These are phyloP conservation scores for Sprattus sprattus DNA, from an alignment of 2,113 vertebrate species.

Conservation along the genomic window DNA sequence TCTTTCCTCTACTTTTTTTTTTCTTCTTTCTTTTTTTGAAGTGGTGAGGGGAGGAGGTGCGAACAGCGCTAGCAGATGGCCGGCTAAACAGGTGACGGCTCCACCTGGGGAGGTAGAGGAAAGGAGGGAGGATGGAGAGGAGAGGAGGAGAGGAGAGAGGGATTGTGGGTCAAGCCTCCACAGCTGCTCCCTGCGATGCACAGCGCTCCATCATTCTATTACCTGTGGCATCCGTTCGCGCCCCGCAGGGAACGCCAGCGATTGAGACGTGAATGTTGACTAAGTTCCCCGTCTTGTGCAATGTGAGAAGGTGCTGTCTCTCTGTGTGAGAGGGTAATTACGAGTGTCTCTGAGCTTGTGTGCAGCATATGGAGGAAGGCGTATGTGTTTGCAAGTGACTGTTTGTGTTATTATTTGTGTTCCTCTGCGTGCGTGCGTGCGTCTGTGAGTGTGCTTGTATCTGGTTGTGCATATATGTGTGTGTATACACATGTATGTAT, in stretches of 20 bases:
- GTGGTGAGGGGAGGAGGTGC: neutral
- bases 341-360: neutral
- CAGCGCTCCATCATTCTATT: slow-evolving; percentile 24
- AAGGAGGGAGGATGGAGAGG: neutral
- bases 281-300: slow-evolving; percentile 6
- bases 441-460: neutral
- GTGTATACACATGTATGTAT: neutral
- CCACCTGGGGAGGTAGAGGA: neutral
- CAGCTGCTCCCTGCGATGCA: slow-evolving; percentile 10
- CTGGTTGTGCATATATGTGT: neutral
- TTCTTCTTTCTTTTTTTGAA: neutral
- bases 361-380: neutral
- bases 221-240: neutral
- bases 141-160: neutral
- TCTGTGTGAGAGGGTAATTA: neutral
- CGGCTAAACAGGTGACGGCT: slow-evolving; percentile 4
- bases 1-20: neutral
- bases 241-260: neutral
- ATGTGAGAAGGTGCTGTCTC: neutral
- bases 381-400: neutral
- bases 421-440: neutral
- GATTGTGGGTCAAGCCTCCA: neutral
- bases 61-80: neutral
- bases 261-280: slow-evolving; percentile 12
- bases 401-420: neutral